phyloP scores from a whole-genome alignment of 2,113 vertebrate species.

The Carollia perspicillata region DNA sequence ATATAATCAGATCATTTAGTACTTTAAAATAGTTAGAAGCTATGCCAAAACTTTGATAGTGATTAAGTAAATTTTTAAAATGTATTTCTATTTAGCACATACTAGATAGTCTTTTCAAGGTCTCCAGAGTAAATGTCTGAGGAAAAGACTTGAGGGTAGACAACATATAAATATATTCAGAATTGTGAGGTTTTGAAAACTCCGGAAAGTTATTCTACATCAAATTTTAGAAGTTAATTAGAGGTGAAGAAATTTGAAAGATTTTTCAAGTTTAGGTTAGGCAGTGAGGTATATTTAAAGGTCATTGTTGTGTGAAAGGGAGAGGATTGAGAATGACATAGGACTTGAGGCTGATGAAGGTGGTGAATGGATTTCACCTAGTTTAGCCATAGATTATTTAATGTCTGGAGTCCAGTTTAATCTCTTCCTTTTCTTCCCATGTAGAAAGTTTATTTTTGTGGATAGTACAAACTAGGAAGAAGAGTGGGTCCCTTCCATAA shows the following conservation, averaged over 20 bases:
- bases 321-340: neutral
- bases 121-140: constrained; percentile 6
- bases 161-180: neutral
- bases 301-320: neutral
- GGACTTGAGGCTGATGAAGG: neutral
- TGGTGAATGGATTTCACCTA: neutral
- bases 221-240: neutral
- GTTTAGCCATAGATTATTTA: too few species aligned
- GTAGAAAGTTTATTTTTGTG: constrained; percentile 29
- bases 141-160: neutral
- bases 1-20: neutral
- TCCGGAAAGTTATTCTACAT: neutral
- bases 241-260: neutral
- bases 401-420: neutral
- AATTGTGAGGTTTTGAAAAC: neutral
- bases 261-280: constrained; percentile 19
- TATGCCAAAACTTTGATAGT: neutral
- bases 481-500: neutral
- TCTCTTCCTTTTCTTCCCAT: neutral
- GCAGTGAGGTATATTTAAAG: neutral
- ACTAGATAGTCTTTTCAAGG: neutral
- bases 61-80: neutral
- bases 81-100: neutral
- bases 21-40: neutral
- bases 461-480: neutral